Percentiles rank a stretch among this genome's conserved stretches.
Evolutionary conservation across 1,140 invertebrate genomes (phyloP).

Genomic region (Acromyrmex heyeri): DNA sequence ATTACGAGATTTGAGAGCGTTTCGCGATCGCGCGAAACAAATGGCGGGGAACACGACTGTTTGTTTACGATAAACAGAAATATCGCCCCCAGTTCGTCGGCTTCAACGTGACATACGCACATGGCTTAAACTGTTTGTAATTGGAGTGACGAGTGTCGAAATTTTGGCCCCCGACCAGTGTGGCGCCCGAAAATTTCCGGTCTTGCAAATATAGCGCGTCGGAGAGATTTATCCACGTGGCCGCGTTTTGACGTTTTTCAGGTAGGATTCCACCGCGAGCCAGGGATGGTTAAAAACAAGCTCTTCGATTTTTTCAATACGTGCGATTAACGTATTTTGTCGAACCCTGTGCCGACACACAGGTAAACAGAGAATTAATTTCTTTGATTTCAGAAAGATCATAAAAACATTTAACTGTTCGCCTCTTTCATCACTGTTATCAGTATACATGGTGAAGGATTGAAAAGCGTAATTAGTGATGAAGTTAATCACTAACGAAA

Average conservation of each 20-base stretch:
- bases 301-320: not conserved
- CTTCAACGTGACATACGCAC: slow-evolving; percentile 43
- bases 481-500: not conserved
- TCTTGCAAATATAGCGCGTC: slow-evolving; percentile 43
- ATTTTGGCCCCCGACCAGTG: slow-evolving; percentile 2
- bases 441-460: not conserved
- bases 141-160: slow-evolving; percentile 62
- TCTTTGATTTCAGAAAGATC: not conserved
- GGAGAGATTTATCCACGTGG: slow-evolving; percentile 48
- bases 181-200: slow-evolving; percentile 42
- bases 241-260: slow-evolving; percentile 53
- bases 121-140: slow-evolving; percentile 63
- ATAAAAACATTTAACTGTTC: not conserved
- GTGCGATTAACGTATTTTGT: slow-evolving; percentile 27
- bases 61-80: slow-evolving; percentile 65
- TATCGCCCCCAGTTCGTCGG: slow-evolving; percentile 49
- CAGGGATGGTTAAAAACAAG: not conserved
- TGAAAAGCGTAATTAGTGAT: not conserved
- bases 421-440: not conserved
- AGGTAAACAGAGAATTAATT: slow-evolving; percentile 3
- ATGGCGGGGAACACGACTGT: slow-evolving; percentile 45
- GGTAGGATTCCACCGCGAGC: slow-evolving; percentile 22
- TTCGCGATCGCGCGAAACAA: slow-evolving; percentile 57
- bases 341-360: not conserved
- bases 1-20: slow-evolving; percentile 63